Conservation (phyloP, 2,888 invertebrate genomes). For the Eupithecia pulchellata region DNA sequence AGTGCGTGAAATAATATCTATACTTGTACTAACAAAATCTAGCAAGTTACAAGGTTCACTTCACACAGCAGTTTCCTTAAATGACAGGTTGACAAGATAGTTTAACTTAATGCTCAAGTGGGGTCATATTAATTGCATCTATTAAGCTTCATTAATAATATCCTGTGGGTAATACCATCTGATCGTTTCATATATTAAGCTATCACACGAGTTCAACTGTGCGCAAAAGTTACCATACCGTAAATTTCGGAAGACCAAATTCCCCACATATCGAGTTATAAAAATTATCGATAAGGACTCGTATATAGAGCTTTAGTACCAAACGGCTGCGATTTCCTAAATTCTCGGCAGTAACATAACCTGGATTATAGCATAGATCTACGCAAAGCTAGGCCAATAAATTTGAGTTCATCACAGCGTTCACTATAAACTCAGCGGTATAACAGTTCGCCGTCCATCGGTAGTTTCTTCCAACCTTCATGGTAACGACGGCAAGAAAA, state of each 20-base stretch:
- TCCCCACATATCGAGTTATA: background rate
- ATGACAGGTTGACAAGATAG: slow-evolving; percentile 37
- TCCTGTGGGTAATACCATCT: slow-evolving; percentile 56
- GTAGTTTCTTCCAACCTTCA: slow-evolving; percentile 18
- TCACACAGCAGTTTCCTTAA: slow-evolving; percentile 18
- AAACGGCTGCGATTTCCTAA: background rate
- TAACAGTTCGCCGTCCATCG: slow-evolving; percentile 19
- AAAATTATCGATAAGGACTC: background rate
- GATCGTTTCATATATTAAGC: slow-evolving; percentile 40
- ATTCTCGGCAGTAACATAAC: background rate
- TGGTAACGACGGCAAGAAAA: slow-evolving; percentile 23
- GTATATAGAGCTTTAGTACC: background rate
- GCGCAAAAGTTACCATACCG: background rate
- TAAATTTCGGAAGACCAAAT: background rate
- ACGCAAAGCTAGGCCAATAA: slow-evolving; percentile 19
- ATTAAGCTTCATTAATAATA: slow-evolving; percentile 72
- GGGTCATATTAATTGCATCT: slow-evolving; percentile 68
- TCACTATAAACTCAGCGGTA: slow-evolving; percentile 8
- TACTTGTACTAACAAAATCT: background rate
- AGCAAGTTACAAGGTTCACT: slow-evolving; percentile 5
- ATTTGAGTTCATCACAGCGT: slow-evolving; percentile 32
- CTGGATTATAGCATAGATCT: background rate
- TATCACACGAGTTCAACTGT: background rate
- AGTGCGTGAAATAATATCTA: background rate
- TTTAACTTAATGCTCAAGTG: slow-evolving; percentile 44